Percentiles rank a stretch among this genome's conserved stretches.
Evolutionary conservation across 1,140 invertebrate species (phyloP).

Genomic region (Leptinotarsa lineolata): DNA sequence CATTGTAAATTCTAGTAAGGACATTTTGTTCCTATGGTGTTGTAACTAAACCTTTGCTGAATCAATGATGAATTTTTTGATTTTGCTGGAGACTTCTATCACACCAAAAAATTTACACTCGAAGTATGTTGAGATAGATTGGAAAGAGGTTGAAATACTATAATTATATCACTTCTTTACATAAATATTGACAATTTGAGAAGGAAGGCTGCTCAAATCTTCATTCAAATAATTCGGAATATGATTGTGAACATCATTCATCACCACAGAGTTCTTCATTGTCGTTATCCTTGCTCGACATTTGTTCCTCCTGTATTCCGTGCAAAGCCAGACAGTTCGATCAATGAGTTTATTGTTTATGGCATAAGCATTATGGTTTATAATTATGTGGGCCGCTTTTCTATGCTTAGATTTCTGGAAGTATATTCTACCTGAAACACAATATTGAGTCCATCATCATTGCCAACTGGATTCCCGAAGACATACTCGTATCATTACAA

Average conservation of each 20-base stretch:
- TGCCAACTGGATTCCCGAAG: background rate
- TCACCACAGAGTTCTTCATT: constrained; percentile 23
- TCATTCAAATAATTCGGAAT: constrained; percentile 13
- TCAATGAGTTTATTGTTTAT: constrained; percentile 33
- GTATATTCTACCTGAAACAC: constrained; percentile 17
- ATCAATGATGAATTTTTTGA: no score
- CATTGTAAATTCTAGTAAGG: no score
- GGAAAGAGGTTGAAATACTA: no score
- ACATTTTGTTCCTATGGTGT: no score
- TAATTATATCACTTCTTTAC: no score
- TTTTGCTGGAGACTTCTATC: no score
- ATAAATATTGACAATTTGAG: background rate
- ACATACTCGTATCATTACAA: background rate
- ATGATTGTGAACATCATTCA: constrained; percentile 32
- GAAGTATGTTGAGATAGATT: no score
- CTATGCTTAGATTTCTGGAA: constrained; percentile 16
- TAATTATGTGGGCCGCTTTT: constrained; percentile 26
- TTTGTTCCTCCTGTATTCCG: constrained; percentile 22
- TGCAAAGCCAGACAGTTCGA: constrained; percentile 37
- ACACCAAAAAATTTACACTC: no score
- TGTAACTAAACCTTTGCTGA: no score
- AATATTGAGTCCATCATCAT: background rate
- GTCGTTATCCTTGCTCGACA: constrained; percentile 34
- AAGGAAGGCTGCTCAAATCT: constrained; percentile 12
- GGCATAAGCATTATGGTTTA: constrained; percentile 28